These are phyloP conservation scores for Forbesichthys papilliferus DNA, from an alignment of 2,113 vertebrate species.

Conservation along the genomic window DNA sequence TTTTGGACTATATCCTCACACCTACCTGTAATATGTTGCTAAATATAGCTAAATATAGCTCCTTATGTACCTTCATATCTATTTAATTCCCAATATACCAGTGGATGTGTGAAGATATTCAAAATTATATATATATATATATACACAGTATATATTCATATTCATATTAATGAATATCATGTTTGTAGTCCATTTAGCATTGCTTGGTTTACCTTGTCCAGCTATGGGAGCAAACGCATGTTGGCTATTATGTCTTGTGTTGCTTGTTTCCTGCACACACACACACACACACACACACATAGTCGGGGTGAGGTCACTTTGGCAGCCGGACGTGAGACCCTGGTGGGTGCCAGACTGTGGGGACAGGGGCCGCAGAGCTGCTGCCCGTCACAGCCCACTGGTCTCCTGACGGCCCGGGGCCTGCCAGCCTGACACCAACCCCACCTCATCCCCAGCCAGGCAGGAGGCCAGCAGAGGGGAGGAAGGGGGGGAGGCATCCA, in stretches of 20 bases:
- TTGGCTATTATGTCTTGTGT: too few species aligned
- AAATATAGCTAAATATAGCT: too few species aligned
- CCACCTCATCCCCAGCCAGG: conserved; percentile 42
- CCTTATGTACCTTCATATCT: too few species aligned
- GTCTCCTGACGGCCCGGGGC: conserved; percentile 75
- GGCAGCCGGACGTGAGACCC: conserved; percentile 75
- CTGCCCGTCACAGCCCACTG: conserved; percentile 79
- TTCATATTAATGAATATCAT: neutral
- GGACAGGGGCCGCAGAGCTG: conserved; percentile 71
- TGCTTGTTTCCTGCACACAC: neutral
- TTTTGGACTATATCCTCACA: too few species aligned
- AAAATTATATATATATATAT: too few species aligned
- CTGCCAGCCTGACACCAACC: conserved; percentile 73
- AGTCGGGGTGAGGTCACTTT: conserved; percentile 73
- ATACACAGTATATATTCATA: neutral
- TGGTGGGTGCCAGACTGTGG: conserved; percentile 78
- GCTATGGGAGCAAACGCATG: conserved; percentile 31
- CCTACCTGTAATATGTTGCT: too few species aligned
- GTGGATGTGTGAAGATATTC: too few species aligned
- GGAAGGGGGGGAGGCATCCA: conserved; percentile 51
- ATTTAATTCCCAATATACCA: too few species aligned
- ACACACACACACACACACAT: conserved; percentile 9
- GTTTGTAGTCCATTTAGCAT: neutral
- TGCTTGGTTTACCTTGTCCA: conserved; percentile 21
- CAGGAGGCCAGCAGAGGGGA: conserved; percentile 56